Percentiles rank a stretch among this genome's conserved stretches.
phyloP scores from a whole-genome alignment of 2,888 invertebrate species.

The Orthosia cruda region DNA sequence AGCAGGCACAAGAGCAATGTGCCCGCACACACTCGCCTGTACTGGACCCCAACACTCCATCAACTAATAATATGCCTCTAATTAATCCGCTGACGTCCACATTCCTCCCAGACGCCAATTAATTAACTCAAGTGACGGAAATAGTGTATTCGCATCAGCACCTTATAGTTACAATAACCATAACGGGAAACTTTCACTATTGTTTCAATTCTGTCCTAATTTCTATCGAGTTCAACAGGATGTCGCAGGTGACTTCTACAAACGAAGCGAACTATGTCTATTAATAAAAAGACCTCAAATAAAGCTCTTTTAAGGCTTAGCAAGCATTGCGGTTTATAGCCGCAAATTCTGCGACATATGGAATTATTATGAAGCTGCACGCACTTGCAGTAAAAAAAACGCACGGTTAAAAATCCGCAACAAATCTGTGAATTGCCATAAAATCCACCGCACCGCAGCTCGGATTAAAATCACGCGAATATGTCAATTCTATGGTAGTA shows the following conservation, averaged over 20 bases:
- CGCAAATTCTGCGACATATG: too few relatives aligned
- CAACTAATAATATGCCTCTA: constrained; percentile 60
- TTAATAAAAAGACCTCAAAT: constrained; percentile 61
- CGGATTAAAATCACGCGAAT: too few relatives aligned
- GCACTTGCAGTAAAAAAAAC: too few relatives aligned
- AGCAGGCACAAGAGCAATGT: constrained; percentile 61
- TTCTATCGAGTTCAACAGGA: constrained; percentile 52
- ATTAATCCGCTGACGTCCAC: constrained; percentile 67
- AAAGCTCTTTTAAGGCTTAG: constrained; percentile 67
- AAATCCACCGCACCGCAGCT: too few relatives aligned
- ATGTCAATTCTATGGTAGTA: too few relatives aligned
- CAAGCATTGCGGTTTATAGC: too few relatives aligned
- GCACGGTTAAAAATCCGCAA: too few relatives aligned
- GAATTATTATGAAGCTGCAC: too few relatives aligned
- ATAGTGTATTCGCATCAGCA: constrained; percentile 43
- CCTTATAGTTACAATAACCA: constrained; percentile 45
- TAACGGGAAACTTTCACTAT: constrained; percentile 67
- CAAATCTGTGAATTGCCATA: too few relatives aligned
- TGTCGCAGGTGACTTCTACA: constrained; percentile 47
- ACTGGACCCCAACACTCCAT: constrained; percentile 56
- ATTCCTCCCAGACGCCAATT: constrained; percentile 52
- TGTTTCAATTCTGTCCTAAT: constrained; percentile 62
- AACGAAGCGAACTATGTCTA: constrained; percentile 52
- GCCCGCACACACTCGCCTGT: constrained; percentile 60
- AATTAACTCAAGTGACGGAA: constrained; percentile 37